Evolutionary conservation across 2,113 vertebrate genomes (phyloP), one percentile per base, ranked within the genome.

Genomic region (Pundamilia nyererei): DNA sequence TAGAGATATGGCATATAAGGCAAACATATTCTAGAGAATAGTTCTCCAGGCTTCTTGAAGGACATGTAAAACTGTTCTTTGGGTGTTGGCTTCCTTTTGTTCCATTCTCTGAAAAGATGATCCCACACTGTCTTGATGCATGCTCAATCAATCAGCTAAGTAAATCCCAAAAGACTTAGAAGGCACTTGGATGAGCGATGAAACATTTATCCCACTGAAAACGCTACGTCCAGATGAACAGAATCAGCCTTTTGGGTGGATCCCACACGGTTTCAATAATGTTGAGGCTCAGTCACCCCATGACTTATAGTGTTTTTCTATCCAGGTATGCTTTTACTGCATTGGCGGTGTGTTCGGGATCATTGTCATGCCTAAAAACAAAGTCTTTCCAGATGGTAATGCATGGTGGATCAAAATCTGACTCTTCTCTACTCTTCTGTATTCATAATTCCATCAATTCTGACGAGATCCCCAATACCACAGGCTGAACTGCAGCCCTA

Each of bases 141-240:
- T 65, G 33, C 19, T 38, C 10, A 65, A 13, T n/a, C 10, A 65
- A 38, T 65, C 60, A 38, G 60, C 0, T 65, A 65, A 38, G 60
- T 65, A 65, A 65, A 65, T 65, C 0, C 33, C 6, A 35, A 35
- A 65, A 35, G 58, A n/a, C 58, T 62, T 35, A 62, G 58, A n/a
- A 62, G 58, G 0, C 0, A 62, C 58, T 62, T 62, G 58, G 58
- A 62, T 62, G 58, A n/a, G 60, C 1, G 4, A 38, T n/a, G 17
- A 65, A 65, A 65, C 31, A 35, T 65, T n/a, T 65, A 14, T 31
- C 14, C 58, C 55, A 58, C 55, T 58, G 55, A 58, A 58, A 31
- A 58, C 1, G 7, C 7, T 17, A 58, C 14, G 14, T 58, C 56
- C 31, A 65, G 60, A 65, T 65, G 60, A 65, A 65, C 60, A 65